These are phyloP conservation scores for Maniola jurtina DNA, from an alignment of 1,140 invertebrate species.

Conservation along the genomic window DNA sequence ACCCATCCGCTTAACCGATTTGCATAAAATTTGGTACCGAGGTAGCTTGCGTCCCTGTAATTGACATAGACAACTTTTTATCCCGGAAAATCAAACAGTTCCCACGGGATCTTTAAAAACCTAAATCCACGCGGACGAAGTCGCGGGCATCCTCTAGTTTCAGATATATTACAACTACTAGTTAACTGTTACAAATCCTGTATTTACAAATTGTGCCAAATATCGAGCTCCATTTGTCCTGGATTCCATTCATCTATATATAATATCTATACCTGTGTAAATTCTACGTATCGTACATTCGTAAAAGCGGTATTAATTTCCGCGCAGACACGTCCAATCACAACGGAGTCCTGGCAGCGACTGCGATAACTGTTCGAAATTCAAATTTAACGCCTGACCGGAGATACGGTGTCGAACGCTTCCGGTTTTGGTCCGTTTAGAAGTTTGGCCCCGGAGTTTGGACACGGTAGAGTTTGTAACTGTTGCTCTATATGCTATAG, in stretches of 20 bases:
- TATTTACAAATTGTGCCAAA: no score
- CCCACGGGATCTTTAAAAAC: no score
- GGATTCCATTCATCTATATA: background rate
- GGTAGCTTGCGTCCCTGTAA: no score
- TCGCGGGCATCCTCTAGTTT: no score
- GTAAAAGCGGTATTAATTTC: conserved; percentile 39
- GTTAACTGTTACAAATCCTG: no score
- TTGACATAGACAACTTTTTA: no score
- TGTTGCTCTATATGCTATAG: background rate
- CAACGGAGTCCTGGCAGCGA: conserved; percentile 36
- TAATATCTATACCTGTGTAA: background rate
- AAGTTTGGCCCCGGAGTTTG: conserved; percentile 15
- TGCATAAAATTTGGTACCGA: no score
- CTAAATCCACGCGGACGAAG: no score
- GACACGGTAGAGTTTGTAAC: background rate
- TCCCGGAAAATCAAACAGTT: no score
- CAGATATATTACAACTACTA: no score
- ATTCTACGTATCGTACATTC: conserved; percentile 18
- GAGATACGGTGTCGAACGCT: conserved; percentile 44
- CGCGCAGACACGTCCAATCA: conserved; percentile 34
- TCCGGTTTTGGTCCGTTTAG: conserved; percentile 37
- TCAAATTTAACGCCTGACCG: conserved; percentile 60
- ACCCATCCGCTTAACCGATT: no score
- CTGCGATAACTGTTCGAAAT: conserved; percentile 53
- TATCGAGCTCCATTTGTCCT: no score